Conservation (phyloP, 2,797 vertebrate genomes). For the Chaunax sp. region DNA sequence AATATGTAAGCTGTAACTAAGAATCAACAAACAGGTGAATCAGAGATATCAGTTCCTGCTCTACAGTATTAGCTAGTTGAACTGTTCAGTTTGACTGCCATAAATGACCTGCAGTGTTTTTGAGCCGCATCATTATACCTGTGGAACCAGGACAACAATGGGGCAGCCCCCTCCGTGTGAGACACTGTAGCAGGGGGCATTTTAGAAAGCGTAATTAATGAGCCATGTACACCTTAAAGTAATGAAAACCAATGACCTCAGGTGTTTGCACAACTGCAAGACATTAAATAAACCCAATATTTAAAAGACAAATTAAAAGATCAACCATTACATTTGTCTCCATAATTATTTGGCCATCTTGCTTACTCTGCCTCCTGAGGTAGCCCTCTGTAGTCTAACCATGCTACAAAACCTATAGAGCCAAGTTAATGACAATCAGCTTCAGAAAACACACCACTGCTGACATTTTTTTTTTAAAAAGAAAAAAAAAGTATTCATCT, state of each 20-base stretch:
- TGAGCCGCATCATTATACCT: constrained; percentile 29
- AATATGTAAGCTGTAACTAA: no score
- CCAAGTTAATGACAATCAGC: constrained; percentile 51
- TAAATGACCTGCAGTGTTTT: constrained; percentile 23
- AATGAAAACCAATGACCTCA: constrained; percentile 24
- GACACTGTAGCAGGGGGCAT: constrained; percentile 23
- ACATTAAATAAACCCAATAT: constrained; percentile 34
- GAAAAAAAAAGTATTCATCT: no score
- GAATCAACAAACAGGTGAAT: constrained; percentile 24
- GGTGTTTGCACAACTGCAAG: constrained; percentile 7
- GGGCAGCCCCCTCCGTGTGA: constrained; percentile 4
- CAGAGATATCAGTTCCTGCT: constrained; percentile 21
- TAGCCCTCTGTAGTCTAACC: constrained; percentile 66
- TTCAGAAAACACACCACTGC: constrained; percentile 45
- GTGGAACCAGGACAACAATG: constrained; percentile 13
- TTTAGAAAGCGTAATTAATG: constrained; percentile 26
- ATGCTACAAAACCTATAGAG: constrained; percentile 48
- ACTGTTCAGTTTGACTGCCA: background rate
- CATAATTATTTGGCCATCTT: constrained; percentile 58
- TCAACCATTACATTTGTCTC: constrained; percentile 45
- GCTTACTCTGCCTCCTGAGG: constrained; percentile 65
- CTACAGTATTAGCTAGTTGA: no score
- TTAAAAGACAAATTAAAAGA: constrained; percentile 45
- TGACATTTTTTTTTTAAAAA: constrained; percentile 11
- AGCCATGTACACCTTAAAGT: constrained; percentile 11